Base-by-base conservation (phyloP, 2,888 invertebrate species). In the Anticlea derivata region DNA sequence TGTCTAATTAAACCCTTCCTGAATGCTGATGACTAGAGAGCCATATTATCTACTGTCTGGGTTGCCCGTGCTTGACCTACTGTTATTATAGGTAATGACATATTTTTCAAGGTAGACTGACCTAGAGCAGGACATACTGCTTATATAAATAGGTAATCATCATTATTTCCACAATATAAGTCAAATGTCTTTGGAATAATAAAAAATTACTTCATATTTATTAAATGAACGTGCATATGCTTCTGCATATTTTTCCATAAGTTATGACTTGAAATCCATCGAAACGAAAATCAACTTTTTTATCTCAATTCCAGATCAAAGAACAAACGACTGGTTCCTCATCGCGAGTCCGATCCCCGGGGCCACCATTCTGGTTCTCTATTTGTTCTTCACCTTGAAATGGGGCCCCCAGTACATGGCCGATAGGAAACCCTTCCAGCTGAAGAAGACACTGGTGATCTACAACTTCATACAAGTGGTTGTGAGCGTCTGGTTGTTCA, bases 391-490 rank as follows among this genome's bases (percentile, higher is more conserved):
- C 76, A 93, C 95, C 0, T 68, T 94, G 7, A 93, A 92, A 61
- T 94, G 95, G 92, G 98, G 98, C 0, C 98, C 98, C 0, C 92
- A 92, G 52, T 94, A 95, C 66, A 99, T 99, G 98, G 93, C 94
- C 61, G 93, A 97, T 76, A 92, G 96, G 64, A 94, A 96, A 74
- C 96, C 98, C 0, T 95, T 94, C 75, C 93, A 96, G 65, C 79
- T 98, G 23, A 94, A 96, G 68, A 94, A 94, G 63, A 92, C 95
- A 0, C 86, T 98, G 66, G 92, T 98, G 37, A 79, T 96, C 3
- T 98, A 98, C 86, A 98, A 98, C 83, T 94, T 97, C 58, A 70
- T 96, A 26, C 98, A 98, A 93, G 97, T 98, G 7, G 52, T 95
- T 7, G 92, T 97, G 49, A 98, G 97, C 73, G 83, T 93, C 22